Evolutionary conservation across 53 echinoderm and acorn worm genomes (phyloP).

Genomic region (Paelopatides confundens): DNA sequence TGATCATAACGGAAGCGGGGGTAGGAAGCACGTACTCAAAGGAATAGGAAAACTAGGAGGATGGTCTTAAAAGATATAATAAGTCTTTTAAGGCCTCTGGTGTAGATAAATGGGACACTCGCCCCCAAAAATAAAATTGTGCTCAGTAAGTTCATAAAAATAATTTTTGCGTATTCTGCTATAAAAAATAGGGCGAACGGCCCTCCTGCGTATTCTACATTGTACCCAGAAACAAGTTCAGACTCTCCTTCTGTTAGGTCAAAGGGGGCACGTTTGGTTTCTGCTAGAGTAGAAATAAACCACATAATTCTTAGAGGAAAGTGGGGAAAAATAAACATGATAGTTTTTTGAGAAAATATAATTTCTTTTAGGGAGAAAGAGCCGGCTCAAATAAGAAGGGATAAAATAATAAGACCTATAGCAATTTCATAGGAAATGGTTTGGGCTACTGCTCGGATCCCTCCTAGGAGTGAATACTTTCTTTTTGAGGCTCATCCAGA

Average conservation of each 20-base stretch:
- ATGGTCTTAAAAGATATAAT: slow-evolving; percentile 39
- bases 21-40: slow-evolving; percentile 67
- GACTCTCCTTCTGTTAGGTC: slow-evolving; percentile 84
- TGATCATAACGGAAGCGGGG: slow-evolving; percentile 87
- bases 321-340: slow-evolving; percentile 48
- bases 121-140: slow-evolving; percentile 68
- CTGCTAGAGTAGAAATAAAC: slow-evolving; percentile 73
- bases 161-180: slow-evolving; percentile 78
- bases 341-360: slow-evolving; percentile 18
- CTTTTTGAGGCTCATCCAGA: slow-evolving; percentile 79
- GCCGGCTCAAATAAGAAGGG: slow-evolving; percentile 39
- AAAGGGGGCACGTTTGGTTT: slow-evolving; percentile 83
- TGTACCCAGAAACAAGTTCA: slow-evolving; percentile 79
- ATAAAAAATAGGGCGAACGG: slow-evolving; percentile 81
- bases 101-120: neutral
- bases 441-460: slow-evolving; percentile 75
- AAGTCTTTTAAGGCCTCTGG: neutral
- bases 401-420: slow-evolving; percentile 60
- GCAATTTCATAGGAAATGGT: slow-evolving; percentile 76
- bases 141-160: slow-evolving; percentile 67
- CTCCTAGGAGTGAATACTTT: slow-evolving; percentile 77
- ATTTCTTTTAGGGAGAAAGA: slow-evolving; percentile 53
- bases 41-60: slow-evolving; percentile 45
- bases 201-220: slow-evolving; percentile 78
- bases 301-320: slow-evolving; percentile 61